A percentile compares a stretch with the other conserved stretches of the same genome.
Evolutionary conservation across 2,113 vertebrate genomes (phyloP).

Genomic region (Dolichallabes microphthalmus): DNA sequence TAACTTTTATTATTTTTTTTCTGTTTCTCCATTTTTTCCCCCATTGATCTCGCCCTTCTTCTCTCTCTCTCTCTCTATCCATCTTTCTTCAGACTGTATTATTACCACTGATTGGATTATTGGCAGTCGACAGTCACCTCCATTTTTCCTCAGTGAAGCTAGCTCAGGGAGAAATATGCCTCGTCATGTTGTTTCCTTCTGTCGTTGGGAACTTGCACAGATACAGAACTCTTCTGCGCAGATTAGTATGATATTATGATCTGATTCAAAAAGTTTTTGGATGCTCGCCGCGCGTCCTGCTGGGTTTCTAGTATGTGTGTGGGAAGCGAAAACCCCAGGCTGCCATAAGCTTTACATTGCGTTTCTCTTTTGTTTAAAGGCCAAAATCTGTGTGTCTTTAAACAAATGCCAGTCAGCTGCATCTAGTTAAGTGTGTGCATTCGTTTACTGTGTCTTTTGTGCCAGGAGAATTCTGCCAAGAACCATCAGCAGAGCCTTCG

Average conservation of each 20-base stretch:
- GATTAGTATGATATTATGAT: not conserved
- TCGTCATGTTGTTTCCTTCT: not conserved
- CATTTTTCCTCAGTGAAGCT: not conserved
- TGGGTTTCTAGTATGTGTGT: not conserved
- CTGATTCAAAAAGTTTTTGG: not conserved
- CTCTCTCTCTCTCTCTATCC: not conserved
- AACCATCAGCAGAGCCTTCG: constrained; percentile 66
- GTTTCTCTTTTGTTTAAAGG: constrained; percentile 22
- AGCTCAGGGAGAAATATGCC: constrained; percentile 27
- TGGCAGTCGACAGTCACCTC: not conserved
- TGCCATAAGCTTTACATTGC: not conserved
- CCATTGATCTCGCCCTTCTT: not conserved
- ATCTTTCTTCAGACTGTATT: not conserved
- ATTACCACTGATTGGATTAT: constrained; percentile 14
- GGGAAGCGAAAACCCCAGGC: not conserved
- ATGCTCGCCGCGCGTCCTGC: not conserved
- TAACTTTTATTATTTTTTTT: constrained; percentile 5
- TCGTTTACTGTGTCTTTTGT: constrained; percentile 52
- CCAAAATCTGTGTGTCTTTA: constrained; percentile 37
- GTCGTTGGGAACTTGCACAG: not conserved
- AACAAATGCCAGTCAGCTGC: constrained; percentile 61
- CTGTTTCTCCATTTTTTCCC: not conserved
- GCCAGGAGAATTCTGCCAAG: constrained; percentile 62
- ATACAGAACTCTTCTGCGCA: not conserved
- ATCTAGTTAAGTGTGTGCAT: constrained; percentile 60